Percentiles rank a stretch among this genome's conserved stretches.
phyloP scores from a whole-genome alignment of 2,797 vertebrate species.

The Lagocephalus sceleratus region DNA sequence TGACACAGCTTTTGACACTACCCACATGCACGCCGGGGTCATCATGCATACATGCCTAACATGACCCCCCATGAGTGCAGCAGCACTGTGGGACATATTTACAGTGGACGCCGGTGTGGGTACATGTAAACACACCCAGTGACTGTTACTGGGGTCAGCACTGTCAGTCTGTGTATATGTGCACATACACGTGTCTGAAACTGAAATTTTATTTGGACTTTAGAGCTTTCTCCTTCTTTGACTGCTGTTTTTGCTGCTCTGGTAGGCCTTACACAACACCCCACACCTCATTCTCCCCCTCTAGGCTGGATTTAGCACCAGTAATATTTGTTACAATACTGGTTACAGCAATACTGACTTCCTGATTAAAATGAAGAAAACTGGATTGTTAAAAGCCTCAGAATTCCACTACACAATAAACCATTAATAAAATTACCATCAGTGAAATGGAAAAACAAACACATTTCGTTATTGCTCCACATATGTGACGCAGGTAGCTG shows the following conservation, averaged over 20 bases:
- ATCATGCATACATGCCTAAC: constrained; percentile 50
- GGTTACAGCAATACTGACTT: constrained; percentile 6
- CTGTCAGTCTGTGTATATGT: constrained; percentile 47
- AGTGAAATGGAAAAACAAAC: too few relatives aligned
- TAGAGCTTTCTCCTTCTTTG: too few relatives aligned
- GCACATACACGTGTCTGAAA: too few relatives aligned
- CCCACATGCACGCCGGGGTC: constrained; percentile 59
- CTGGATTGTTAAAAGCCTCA: constrained; percentile 27
- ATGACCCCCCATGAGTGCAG: constrained; percentile 54
- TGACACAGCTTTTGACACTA: constrained; percentile 56
- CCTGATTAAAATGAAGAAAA: constrained; percentile 14
- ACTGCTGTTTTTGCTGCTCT: constrained; percentile 35
- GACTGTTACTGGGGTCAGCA: constrained; percentile 48
- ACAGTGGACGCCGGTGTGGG: constrained; percentile 50
- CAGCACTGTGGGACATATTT: constrained; percentile 64
- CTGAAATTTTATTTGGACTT: too few relatives aligned
- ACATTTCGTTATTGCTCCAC: too few relatives aligned
- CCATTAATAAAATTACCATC: too few relatives aligned
- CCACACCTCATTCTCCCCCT: constrained; percentile 28
- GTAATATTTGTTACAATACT: constrained; percentile 23
- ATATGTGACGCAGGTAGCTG: too few relatives aligned
- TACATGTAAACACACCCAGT: constrained; percentile 34
- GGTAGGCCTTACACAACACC: constrained; percentile 26
- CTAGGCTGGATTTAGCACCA: constrained; percentile 30
- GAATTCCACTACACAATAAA: constrained; percentile 1